phyloP scores from a whole-genome alignment of 2,113 vertebrate species.

The Eira barbara region DNA sequence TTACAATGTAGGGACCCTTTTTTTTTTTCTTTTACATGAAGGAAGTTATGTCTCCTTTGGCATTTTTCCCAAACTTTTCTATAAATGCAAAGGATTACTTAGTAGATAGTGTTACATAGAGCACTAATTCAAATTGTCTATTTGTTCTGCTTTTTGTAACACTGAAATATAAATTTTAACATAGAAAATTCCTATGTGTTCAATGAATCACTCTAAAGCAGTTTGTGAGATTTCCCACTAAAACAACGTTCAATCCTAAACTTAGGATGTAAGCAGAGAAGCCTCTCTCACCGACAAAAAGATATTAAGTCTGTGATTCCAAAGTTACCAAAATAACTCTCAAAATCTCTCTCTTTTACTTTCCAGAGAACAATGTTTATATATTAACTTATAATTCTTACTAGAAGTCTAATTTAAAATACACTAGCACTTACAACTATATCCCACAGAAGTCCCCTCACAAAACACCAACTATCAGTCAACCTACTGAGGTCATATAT shows the following conservation, averaged over 20 bases:
- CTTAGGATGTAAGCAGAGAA: not conserved
- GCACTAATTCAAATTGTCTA: not conserved
- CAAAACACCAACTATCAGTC: not conserved
- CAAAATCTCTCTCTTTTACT: not conserved
- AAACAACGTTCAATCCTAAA: not conserved
- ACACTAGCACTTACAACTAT: fast-evolving
- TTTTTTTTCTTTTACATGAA: not conserved
- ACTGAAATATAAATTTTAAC: conserved; percentile 9
- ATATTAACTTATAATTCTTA: not conserved
- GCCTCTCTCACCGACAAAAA: not conserved
- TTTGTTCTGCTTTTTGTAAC: not conserved
- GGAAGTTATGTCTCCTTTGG: not conserved
- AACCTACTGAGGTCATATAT: not conserved
- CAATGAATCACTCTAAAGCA: conserved; percentile 3
- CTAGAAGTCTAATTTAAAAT: conserved; percentile 8
- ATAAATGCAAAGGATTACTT: not conserved
- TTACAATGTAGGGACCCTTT: not conserved
- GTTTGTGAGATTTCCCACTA: not conserved
- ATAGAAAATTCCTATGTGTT: not conserved
- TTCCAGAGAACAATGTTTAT: not conserved
- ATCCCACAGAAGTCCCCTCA: not conserved
- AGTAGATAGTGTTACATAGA: not conserved
- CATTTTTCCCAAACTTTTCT: not conserved
- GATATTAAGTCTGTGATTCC: not conserved
- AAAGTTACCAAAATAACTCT: not conserved